A percentile compares a stretch with the other conserved stretches of the same genome.
Conservation (phyloP, 2,113 vertebrate genomes). For the Raja brachyura region DNA sequence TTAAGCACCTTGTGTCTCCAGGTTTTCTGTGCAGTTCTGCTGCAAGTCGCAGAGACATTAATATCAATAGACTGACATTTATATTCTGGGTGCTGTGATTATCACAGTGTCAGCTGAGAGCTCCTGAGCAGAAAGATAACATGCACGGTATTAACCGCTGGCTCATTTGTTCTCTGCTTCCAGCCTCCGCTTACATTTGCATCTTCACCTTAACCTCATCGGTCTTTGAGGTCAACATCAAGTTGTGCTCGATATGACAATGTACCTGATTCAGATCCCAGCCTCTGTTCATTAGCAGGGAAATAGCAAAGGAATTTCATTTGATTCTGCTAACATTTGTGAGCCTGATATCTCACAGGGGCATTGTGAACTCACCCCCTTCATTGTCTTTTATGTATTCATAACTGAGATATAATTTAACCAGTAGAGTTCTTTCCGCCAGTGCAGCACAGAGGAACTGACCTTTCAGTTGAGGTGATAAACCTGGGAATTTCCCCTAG, state of each 20-base stretch:
- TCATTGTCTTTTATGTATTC: background rate
- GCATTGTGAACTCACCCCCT: background rate
- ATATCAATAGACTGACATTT: constrained; percentile 22
- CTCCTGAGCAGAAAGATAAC: constrained; percentile 1
- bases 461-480: no score
- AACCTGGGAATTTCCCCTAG: no score
- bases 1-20: no score
- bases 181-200: background rate
- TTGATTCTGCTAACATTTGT: background rate
- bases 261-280: background rate
- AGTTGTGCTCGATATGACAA: background rate
- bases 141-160: background rate
- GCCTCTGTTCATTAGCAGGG: background rate
- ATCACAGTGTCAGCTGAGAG: constrained; percentile 4
- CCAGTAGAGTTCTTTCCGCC: background rate
- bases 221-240: background rate
- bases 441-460: background rate
- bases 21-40: no score
- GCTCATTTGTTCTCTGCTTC: background rate
- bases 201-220: background rate
- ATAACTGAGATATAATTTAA: background rate
- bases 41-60: no score
- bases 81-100: background rate
- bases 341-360: background rate
- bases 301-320: background rate